A percentile compares a stretch with the other conserved stretches of the same genome.
Conservation (phyloP, 2,113 vertebrate species). For the Cervus canadensis region DNA sequence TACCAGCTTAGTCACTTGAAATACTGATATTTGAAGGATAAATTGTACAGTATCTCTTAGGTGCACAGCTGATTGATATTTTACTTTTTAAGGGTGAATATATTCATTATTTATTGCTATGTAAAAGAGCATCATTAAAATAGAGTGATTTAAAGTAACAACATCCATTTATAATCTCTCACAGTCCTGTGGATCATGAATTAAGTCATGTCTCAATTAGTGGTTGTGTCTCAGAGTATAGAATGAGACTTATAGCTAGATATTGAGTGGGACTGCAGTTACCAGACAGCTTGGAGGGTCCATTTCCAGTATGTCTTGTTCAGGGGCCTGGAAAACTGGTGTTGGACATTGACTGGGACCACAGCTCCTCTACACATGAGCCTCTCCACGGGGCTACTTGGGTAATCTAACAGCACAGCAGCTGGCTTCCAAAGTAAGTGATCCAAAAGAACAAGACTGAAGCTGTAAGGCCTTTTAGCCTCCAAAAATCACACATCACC, state of each 20-base stretch:
- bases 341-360: neutral
- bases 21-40: neutral
- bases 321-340: neutral
- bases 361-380: neutral
- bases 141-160: neutral
- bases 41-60: neutral
- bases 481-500: neutral
- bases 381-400: neutral
- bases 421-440: neutral
- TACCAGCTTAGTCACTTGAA: neutral
- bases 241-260: neutral
- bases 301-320: neutral
- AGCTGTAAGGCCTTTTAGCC: neutral
- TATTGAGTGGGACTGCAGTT: neutral
- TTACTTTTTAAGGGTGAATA: neutral
- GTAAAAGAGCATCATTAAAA: neutral
- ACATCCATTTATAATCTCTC: neutral
- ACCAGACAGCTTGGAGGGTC: neutral
- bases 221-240: neutral
- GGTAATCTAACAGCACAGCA: neutral
- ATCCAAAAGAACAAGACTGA: neutral
- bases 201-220: neutral
- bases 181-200: neutral
- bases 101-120: neutral
- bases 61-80: neutral